Evolutionary conservation across 2,113 vertebrate species (phyloP).

Genomic region (Petromus typicus): DNA sequence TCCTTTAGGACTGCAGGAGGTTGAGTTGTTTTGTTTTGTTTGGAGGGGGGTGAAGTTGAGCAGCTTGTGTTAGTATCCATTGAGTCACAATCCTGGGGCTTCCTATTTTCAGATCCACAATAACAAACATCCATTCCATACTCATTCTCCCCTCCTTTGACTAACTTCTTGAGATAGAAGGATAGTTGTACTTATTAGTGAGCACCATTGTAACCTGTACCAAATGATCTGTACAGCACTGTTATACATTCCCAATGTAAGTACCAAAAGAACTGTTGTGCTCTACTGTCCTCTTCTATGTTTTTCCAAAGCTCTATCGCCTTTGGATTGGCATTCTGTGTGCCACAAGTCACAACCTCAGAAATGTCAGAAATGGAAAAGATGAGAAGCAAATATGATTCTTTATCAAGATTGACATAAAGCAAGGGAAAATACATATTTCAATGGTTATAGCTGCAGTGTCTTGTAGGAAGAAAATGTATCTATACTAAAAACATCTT

Average conservation of each 20-base stretch:
- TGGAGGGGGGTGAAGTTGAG: background rate
- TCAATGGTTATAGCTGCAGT: background rate
- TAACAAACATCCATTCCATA: background rate
- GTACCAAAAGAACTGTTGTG: background rate
- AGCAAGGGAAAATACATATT: background rate
- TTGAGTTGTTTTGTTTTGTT: background rate
- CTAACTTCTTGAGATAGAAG: background rate
- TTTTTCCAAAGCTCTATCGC: background rate
- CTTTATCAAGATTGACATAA: background rate
- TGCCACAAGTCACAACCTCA: too few species aligned
- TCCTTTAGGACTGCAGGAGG: background rate
- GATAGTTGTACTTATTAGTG: background rate
- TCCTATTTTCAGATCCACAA: background rate
- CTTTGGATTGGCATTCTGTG: background rate
- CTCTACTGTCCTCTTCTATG: background rate
- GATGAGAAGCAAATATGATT: background rate
- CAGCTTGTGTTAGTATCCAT: background rate
- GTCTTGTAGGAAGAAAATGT: background rate
- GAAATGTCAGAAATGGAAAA: slow-evolving; percentile 11
- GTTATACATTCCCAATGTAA: background rate
- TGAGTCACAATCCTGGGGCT: background rate
- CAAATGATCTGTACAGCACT: background rate
- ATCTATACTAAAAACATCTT: background rate
- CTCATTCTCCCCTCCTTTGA: background rate
- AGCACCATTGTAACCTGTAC: background rate